Conservation (phyloP, 2,888 invertebrate genomes). For the Lithosia quadra region DNA sequence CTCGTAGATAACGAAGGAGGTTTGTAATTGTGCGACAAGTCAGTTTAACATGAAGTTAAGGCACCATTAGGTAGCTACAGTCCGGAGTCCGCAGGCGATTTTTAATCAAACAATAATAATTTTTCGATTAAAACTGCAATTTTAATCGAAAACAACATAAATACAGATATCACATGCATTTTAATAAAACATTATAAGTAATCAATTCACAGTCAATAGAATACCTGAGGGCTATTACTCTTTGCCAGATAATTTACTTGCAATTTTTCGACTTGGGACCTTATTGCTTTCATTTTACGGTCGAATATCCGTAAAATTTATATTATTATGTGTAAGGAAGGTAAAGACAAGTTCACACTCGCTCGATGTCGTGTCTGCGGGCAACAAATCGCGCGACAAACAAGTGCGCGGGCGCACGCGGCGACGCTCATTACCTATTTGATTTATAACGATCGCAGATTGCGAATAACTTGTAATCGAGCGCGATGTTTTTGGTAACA, state of each 20-base stretch:
- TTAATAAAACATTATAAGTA: slow-evolving; percentile 49
- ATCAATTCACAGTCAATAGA: slow-evolving; percentile 48
- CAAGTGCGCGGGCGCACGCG: slow-evolving; percentile 78
- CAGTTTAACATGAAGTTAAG: neutral
- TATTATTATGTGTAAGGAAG: slow-evolving; percentile 22
- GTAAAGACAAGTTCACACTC: slow-evolving; percentile 40
- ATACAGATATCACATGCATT: slow-evolving; percentile 44
- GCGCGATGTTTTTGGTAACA: slow-evolving; percentile 56
- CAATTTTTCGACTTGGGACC: neutral
- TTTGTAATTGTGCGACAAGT: too few species aligned
- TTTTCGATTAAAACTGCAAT: slow-evolving; percentile 35
- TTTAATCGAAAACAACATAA: slow-evolving; percentile 46
- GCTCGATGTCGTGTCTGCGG: slow-evolving; percentile 68
- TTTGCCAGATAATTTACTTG: slow-evolving; percentile 12
- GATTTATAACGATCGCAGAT: slow-evolving; percentile 70
- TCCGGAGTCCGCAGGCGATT: neutral
- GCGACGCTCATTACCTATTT: slow-evolving; percentile 76
- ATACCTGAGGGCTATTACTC: slow-evolving; percentile 37
- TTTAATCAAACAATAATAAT: slow-evolving; percentile 25
- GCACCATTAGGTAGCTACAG: too few species aligned
- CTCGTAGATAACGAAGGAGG: too few species aligned
- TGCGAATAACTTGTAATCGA: slow-evolving; percentile 62
- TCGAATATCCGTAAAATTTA: neutral
- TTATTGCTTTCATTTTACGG: rapidly evolving
- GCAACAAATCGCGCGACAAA: slow-evolving; percentile 77